Base-by-base conservation (phyloP, 2,113 vertebrate species). In the Cairina moschata region DNA sequence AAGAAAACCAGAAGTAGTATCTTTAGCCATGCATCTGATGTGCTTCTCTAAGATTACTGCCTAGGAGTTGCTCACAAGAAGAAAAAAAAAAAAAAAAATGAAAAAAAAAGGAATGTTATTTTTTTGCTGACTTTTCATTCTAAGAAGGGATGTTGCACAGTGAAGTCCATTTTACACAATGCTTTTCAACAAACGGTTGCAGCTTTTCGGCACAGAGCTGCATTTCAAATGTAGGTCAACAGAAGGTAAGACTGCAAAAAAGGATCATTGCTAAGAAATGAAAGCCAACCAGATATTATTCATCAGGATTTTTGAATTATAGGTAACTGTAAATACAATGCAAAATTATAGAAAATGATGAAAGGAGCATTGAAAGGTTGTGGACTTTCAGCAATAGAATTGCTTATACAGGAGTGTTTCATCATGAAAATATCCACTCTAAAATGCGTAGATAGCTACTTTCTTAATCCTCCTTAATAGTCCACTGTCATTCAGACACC, bases 171-270 rank as follows among this genome's bases (percentile, higher is more conserved):
- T 87, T 86, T 54, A 91, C 60, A 79, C 23, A 1, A 32, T 14
- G 22, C 5, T 88, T 93, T 88, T 80, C 67, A 67, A 82, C 16
- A 75, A 52, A 72, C 2, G 0, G 44, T n/a, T 77, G 58, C 75
- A 94, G 63, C 58, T 93, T 87, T 91, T 89, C 77, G 48, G 69
- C 68, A 71, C 21, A 81, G 52, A 78, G 20, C 32, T 48, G 38
- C 46, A 78, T 66, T 82, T 80, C 71, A 82, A 88, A 90, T 74
- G 36, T 77, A 94, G 83, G 93, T 91, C 89, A 92, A 25, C 54
- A 68, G 62, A 92, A 95, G 74, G 76, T 81, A 93, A 87, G 54
- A 65, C 56, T 68, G 31, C 55, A 63, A 20, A 72, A 74, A 73
- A 92, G 48, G 62, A 86, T 91, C 60, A 40, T 22, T 16, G 7